These are phyloP conservation scores for Manis crassicaudata DNA, from an alignment of 2,797 vertebrate genomes.

Conservation along the genomic window DNA sequence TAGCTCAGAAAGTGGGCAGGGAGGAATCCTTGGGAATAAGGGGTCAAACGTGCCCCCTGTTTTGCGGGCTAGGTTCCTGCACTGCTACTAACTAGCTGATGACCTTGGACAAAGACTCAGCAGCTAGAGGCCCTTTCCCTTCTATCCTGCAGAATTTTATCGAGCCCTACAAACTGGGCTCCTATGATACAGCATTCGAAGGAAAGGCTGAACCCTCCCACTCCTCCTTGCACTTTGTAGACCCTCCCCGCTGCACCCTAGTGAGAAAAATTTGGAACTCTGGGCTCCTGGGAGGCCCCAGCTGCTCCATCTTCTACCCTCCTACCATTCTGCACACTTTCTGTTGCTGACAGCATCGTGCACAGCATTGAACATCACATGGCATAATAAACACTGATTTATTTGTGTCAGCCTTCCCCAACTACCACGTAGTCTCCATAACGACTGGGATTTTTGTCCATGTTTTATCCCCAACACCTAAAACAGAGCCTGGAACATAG, in stretches of 20 bases:
- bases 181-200: not conserved
- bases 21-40: not conserved
- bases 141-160: not conserved
- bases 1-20: not conserved
- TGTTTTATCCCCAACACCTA: not conserved
- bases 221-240: not conserved
- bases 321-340: not conserved
- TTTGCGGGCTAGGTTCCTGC: slow-evolving; percentile 9
- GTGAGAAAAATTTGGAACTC: not conserved
- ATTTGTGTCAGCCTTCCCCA: not conserved
- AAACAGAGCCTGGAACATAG: slow-evolving; percentile 37
- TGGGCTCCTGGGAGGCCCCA: not conserved
- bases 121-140: not conserved
- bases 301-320: not conserved
- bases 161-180: not conserved
- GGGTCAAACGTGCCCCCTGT: not conserved
- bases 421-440: not conserved
- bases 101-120: slow-evolving; percentile 56
- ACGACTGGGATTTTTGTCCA: not conserved
- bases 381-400: not conserved
- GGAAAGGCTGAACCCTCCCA: not conserved
- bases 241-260: not conserved
- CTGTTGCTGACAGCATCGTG: not conserved
- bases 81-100: not conserved
- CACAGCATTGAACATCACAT: not conserved